These are phyloP conservation scores for Lamellibrachia columna DNA, from an alignment of 2,888 invertebrate genomes.

Conservation along the genomic window DNA sequence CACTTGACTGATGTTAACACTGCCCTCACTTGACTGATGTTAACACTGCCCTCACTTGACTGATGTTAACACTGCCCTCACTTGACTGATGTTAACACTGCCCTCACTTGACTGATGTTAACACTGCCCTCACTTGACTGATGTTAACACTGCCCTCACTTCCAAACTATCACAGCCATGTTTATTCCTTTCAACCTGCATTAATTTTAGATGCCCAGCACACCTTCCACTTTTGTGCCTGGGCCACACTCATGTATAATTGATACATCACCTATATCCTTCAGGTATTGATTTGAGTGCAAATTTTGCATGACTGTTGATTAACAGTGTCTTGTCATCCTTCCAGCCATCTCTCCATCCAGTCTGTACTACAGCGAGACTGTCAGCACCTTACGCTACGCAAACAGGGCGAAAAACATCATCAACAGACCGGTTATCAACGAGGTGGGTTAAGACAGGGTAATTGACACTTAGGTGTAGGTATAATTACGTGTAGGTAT, in stretches of 20 bases:
- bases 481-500: background rate
- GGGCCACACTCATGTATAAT: slow-evolving; percentile 11
- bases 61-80: background rate
- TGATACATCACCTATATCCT: background rate
- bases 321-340: slow-evolving; percentile 6
- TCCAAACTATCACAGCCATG: background rate
- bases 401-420: slow-evolving; percentile 79
- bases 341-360: slow-evolving; percentile 80
- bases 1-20: background rate
- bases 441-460: slow-evolving; percentile 65
- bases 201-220: background rate
- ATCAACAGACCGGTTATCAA: slow-evolving; percentile 74
- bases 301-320: background rate
- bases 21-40: background rate
- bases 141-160: background rate
- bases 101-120: background rate
- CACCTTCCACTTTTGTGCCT: background rate
- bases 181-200: background rate
- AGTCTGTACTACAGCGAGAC: slow-evolving; percentile 81
- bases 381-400: slow-evolving; percentile 83
- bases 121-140: background rate
- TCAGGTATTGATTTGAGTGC: background rate
- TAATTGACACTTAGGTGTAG: background rate
- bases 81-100: background rate
- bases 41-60: background rate